Evolutionary conservation across 1,140 invertebrate genomes (phyloP), one percentile per base, ranked within the genome.

Genomic region (Harlomillsia oculata): DNA sequence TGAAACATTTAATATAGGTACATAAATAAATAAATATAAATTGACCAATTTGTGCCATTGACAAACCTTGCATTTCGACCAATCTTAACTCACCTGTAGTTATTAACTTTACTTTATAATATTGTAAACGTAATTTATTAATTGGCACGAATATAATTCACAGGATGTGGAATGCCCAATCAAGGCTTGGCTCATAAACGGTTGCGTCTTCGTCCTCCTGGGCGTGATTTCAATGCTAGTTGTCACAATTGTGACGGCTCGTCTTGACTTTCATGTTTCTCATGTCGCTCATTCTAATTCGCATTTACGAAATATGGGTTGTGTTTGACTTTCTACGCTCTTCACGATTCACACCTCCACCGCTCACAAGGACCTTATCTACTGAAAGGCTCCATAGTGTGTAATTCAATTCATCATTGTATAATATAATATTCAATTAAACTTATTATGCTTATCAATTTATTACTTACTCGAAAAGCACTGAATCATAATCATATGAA

Each of bases 271-370:
- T 57, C 43, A 41, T 56, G 21, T 29, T 59, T 25, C 53, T 65
- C 34, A 28, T 59, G n/a, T 23, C 58, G 11, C 16, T 56, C 11
- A 25, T 58, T 25, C 25, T 59, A 5, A 45, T 62, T 37, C 56
- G 63, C 8, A 50, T 60, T n/a, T 65, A 65, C 44, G 63, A 65
- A 36, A 65, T 65, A 21, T 65, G 59, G 59, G 56, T 65, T n/a
- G 57, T 65, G 9, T 65, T 62, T 45, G 63, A 65, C 41, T 65
- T 56, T 41, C 48, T 65, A 20, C 34, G 50, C 40, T 30, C 39
- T 23, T 62, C 63, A 2, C 56, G 57, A 30, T 57, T 53, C 51
- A 58, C 25, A 20, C 36, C 54, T 28, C 37, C 48, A n/a, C 21
- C 43, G n/a, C 37, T 48, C 5, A 60, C 49, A 40, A 32, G 56